Evolutionary conservation across 2,888 invertebrate genomes (phyloP), one percentile per base, ranked within the genome.

Genomic region (Chymomyza fuscimana): DNA sequence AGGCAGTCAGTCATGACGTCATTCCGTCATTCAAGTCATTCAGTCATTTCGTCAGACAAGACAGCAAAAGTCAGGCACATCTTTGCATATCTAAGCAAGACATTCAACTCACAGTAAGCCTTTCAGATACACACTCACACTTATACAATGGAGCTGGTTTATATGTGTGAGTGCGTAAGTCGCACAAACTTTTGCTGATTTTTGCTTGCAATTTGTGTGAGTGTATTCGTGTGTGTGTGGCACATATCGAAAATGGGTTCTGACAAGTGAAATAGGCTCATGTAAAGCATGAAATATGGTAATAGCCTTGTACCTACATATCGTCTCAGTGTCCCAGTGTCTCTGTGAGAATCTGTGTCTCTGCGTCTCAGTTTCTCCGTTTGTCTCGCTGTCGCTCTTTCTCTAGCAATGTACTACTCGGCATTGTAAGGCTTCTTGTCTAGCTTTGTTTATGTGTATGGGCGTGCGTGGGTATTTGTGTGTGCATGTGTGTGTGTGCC

Each of bases 251-350:
- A 65, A 61, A 73, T 32, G 67, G 70, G 65, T 71, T 64, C 79
- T 79, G 81, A 83, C 87, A 86, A 76, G 75, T 74, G 75, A 74
- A 86, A 81, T 79, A 76, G 87, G 74, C 80, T 72, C 78, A 71
- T 78, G 78, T 70, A 74, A 80, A 74, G 88, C 84, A 85, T 85
- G 84, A 85, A 83, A 83, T 85, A 85, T 87, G 86, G 80, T 86
- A 84, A 84, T 81, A 76, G 81, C 72, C 77, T 52, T 51, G 25
- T 52, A 22, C 36, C 59, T 62, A 61, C 59, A 50, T 67, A 22
- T 16, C 12, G 51, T 60, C 62, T 60, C 16, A 16, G 32, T 67
- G 60, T 63, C 36, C 60, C 51, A 61, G 58, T 40, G 61, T 59
- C 16, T 64, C 64, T 46, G 12, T 25, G 56, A 10, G 40, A 54